phyloP scores from a whole-genome alignment of 2,888 invertebrate species.

The Chalcosyrphus nemorum region DNA sequence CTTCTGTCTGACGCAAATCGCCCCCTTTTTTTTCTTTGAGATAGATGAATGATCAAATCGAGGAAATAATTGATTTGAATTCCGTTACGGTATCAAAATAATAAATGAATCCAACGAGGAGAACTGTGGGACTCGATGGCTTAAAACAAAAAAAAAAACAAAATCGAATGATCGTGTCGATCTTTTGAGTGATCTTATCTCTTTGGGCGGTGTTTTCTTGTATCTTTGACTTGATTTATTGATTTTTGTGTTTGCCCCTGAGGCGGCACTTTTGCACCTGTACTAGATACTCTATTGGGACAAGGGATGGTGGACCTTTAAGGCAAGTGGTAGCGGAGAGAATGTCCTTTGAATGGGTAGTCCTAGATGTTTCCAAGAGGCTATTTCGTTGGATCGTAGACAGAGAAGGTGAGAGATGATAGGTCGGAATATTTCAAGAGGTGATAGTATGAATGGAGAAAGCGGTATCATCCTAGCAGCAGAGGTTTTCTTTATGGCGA shows the following conservation, averaged over 20 bases:
- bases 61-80: constrained; percentile 52
- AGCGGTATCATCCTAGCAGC: no score
- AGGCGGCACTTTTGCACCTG: constrained; percentile 24
- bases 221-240: constrained; percentile 43
- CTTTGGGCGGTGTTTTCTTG: constrained; percentile 33
- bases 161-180: constrained; percentile 21
- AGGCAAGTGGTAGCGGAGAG: no score
- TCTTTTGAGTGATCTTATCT: constrained; percentile 51
- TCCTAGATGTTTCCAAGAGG: no score
- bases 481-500: no score
- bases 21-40: neutral
- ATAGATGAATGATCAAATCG: constrained; percentile 45
- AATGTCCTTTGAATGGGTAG: no score
- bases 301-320: constrained; percentile 8
- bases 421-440: no score
- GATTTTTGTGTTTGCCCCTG: neutral
- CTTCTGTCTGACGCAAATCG: constrained; percentile 38
- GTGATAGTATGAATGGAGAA: no score
- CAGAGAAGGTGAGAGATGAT: no score
- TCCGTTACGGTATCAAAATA: constrained; percentile 50
- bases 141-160: constrained; percentile 42
- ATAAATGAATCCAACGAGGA: constrained; percentile 48
- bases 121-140: constrained; percentile 14
- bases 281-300: neutral
- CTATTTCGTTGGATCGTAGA: no score